Evolutionary conservation across 30 jellyfish, hydroid and myxozoan species (phyloP).

Genomic region (Morbakka virulenta): DNA sequence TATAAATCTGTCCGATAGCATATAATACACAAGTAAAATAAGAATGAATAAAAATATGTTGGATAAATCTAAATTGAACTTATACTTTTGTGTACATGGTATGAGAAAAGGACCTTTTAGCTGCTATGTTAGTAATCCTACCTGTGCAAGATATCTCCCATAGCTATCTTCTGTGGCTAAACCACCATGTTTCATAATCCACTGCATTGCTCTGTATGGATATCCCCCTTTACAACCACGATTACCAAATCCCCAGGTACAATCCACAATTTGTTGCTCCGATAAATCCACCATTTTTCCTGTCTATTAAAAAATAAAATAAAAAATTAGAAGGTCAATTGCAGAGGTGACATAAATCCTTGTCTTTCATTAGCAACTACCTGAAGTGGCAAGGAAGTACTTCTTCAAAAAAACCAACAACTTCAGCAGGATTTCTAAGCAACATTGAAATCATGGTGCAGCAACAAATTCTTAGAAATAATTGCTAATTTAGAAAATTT

Average conservation of each 20-base stretch:
- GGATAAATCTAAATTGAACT: background rate
- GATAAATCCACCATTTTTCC: conserved; percentile 68
- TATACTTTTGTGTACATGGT: background rate
- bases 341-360: background rate
- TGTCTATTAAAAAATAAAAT: conserved; percentile 43
- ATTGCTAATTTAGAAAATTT: too few relatives aligned
- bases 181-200: conserved; percentile 96
- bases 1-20: too few relatives aligned
- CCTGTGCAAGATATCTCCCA: conserved; percentile 95
- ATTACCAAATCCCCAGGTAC: conserved; percentile 98
- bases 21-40: too few relatives aligned
- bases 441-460: too few relatives aligned
- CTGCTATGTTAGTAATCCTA: background rate
- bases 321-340: background rate
- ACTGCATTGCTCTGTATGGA: conserved; percentile 95
- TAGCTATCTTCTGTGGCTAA: conserved; percentile 85
- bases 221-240: conserved; percentile 98
- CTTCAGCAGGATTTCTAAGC: too few relatives aligned
- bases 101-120: background rate
- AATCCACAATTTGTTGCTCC: conserved; percentile 86
- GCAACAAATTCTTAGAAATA: too few relatives aligned
- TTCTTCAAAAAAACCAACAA: too few relatives aligned
- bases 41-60: too few relatives aligned
- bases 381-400: too few relatives aligned
- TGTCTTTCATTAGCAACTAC: too few relatives aligned